phyloP scores from a whole-genome alignment of 2,888 invertebrate genomes.

The Cordilura impudica region DNA sequence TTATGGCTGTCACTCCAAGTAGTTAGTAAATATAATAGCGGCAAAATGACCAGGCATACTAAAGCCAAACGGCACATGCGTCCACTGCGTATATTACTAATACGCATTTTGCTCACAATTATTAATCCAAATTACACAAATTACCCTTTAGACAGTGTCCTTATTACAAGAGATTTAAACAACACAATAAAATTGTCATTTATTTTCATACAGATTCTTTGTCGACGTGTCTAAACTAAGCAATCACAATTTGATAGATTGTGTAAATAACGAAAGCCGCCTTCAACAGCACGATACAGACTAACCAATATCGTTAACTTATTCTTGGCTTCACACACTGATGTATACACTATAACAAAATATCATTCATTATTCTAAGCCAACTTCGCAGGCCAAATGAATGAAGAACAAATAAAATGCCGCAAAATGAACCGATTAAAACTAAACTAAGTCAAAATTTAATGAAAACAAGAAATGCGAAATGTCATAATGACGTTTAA shows the following conservation, averaged over 20 bases:
- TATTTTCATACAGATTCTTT: slow-evolving; percentile 52
- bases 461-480: slow-evolving; percentile 18
- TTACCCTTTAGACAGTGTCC: slow-evolving; percentile 19
- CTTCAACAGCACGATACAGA: slow-evolving; percentile 7
- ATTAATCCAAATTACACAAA: background rate
- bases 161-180: background rate
- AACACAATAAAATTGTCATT: slow-evolving; percentile 16
- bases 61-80: slow-evolving; percentile 80
- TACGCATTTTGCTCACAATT: slow-evolving; percentile 79
- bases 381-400: slow-evolving; percentile 19
- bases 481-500: slow-evolving; percentile 24
- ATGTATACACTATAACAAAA: background rate
- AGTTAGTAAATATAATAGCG: slow-evolving; percentile 82
- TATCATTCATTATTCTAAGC: background rate
- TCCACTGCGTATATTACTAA: slow-evolving; percentile 81
- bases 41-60: slow-evolving; percentile 80
- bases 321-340: slow-evolving; percentile 21
- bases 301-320: background rate
- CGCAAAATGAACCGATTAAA: slow-evolving; percentile 36
- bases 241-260: too few relatives aligned
- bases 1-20: slow-evolving; percentile 81
- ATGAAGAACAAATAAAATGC: slow-evolving; percentile 44
- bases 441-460: slow-evolving; percentile 5
- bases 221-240: slow-evolving; percentile 65
- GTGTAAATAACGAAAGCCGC: slow-evolving; percentile 30